Percentiles rank a stretch among this genome's conserved stretches.
Conservation (phyloP, 2,113 vertebrate genomes). For the Buteo buteo region DNA sequence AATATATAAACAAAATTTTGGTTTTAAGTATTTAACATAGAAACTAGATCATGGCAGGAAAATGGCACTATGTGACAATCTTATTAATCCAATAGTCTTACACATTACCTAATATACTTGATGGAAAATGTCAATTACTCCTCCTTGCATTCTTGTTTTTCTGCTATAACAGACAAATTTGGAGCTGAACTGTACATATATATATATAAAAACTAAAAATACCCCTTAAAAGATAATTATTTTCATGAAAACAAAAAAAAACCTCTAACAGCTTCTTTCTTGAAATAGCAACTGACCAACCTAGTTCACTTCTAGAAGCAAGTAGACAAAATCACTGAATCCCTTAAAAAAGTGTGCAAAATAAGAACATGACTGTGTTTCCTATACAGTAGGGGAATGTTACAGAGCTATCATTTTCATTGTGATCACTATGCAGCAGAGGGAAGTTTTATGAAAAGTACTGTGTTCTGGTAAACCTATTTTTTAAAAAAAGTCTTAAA, state of each 20-base stretch:
- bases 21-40: not conserved
- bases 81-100: not conserved
- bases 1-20: not conserved
- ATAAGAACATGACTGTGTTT: not conserved
- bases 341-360: accelerated
- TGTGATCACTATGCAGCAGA: not conserved
- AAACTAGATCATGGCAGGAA: not conserved
- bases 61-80: not conserved
- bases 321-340: not conserved
- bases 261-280: not conserved
- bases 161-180: not conserved
- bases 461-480: not conserved
- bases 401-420: not conserved
- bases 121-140: not conserved
- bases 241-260: not conserved
- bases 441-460: not conserved
- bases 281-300: not conserved
- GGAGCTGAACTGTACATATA: not conserved
- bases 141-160: not conserved
- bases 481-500: not conserved
- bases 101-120: not conserved
- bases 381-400: accelerated
- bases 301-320: not conserved
- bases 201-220: not conserved
- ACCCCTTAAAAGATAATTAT: not conserved